A percentile compares a stretch with the other conserved stretches of the same genome.
phyloP scores from a whole-genome alignment of 2,888 invertebrate species.

The Lasioglossum marginatum region DNA sequence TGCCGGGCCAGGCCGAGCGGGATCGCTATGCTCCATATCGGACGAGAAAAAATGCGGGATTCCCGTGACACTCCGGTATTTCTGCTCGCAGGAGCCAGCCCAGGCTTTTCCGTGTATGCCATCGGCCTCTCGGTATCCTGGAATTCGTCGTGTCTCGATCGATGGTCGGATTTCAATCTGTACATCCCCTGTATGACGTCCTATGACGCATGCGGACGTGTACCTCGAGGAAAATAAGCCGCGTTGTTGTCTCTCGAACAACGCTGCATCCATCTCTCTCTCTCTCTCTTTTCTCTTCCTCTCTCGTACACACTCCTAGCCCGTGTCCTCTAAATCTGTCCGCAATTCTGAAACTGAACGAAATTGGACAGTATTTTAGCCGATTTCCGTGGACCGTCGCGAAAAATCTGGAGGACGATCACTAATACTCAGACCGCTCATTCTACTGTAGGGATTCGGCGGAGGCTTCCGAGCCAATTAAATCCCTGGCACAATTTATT shows the following conservation, averaged over 20 bases:
- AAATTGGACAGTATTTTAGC: slow-evolving; percentile 19
- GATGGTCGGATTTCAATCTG: slow-evolving; percentile 72
- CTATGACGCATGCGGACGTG: slow-evolving; percentile 17
- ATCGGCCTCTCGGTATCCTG: slow-evolving; percentile 54
- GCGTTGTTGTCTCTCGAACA: slow-evolving; percentile 16
- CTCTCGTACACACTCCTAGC: background rate
- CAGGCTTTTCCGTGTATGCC: slow-evolving; percentile 61
- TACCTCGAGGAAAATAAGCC: slow-evolving; percentile 41
- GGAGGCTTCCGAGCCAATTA: background rate
- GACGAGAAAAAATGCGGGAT: slow-evolving; percentile 66
- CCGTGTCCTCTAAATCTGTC: slow-evolving; percentile 12
- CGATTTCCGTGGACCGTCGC: background rate
- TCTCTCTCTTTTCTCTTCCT: background rate
- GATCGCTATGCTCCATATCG: slow-evolving; percentile 52
- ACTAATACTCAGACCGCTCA: background rate
- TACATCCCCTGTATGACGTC: slow-evolving; percentile 55
- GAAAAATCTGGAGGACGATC: background rate
- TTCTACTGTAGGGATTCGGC: background rate
- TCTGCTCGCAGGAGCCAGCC: slow-evolving; percentile 41
- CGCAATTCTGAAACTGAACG: background rate
- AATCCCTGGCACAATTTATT: background rate
- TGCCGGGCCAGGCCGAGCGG: slow-evolving; percentile 13
- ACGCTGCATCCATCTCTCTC: background rate
- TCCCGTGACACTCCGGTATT: slow-evolving; percentile 65
- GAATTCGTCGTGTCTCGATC: slow-evolving; percentile 68